Percentiles rank a stretch among this genome's conserved stretches.
These are phyloP conservation scores for Toxostoma redivivum DNA, from an alignment of 2,113 vertebrate genomes.

Conservation along the genomic window DNA sequence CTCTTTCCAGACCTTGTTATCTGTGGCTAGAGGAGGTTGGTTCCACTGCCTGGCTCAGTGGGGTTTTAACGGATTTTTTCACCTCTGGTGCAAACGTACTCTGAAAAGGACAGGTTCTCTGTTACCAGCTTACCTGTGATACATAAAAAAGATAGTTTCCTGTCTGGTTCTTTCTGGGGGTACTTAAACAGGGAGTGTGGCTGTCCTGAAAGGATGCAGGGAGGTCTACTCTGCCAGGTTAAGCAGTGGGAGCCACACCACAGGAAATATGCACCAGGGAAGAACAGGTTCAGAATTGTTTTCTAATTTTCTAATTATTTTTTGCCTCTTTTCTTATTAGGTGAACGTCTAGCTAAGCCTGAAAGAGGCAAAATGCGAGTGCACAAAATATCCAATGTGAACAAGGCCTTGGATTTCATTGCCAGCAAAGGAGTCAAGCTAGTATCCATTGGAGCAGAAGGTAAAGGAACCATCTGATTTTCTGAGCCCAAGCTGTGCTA, in stretches of 20 bases:
- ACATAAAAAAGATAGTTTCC: background rate
- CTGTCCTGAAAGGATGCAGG: background rate
- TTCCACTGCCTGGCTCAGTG: background rate
- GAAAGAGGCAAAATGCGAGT: conserved; percentile 98
- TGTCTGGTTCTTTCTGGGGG: background rate
- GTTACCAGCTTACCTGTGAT: background rate
- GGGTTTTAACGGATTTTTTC: background rate
- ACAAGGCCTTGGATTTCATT: conserved; percentile 97
- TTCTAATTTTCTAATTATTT: background rate
- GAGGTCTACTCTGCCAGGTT: background rate
- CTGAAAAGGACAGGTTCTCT: background rate
- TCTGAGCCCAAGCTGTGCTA: background rate
- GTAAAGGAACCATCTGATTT: conserved; percentile 66
- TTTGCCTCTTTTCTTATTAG: conserved; percentile 53
- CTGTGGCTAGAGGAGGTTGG: background rate
- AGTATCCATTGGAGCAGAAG: conserved; percentile 96
- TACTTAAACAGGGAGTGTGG: background rate
- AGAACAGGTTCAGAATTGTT: background rate
- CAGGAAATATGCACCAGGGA: background rate
- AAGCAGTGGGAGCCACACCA: background rate
- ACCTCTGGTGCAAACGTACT: background rate
- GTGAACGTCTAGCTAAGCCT: conserved; percentile 96
- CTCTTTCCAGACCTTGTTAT: fast-evolving
- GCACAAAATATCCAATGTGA: conserved; percentile 99
- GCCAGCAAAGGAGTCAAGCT: conserved; percentile 97